Evolutionary conservation across 2,888 invertebrate genomes (phyloP), one percentile per base, ranked within the genome.

Genomic region (Polyommatus iphigenia): DNA sequence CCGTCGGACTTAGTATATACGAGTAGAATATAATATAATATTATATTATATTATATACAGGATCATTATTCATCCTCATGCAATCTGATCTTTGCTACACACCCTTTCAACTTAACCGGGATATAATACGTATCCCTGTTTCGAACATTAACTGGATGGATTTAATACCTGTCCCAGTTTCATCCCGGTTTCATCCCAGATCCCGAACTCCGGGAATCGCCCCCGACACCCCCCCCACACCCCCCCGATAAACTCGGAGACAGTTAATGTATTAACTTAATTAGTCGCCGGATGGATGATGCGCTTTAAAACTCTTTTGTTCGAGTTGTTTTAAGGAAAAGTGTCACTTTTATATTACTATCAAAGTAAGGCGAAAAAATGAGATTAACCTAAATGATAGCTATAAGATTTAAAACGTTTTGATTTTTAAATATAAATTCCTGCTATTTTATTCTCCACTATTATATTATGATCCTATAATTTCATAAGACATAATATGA

Each of bases 201-300:
- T 80, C 79, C 78, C 77, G 79, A 80, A 81, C 78, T 80, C 75
- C 77, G 46, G 79, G 78, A 81, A 80, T 82, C 81, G 82, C 78
- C 76, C 36, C 36, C 36, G 7, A 7, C 7, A 7, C 7, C 78
- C 76, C 78, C 46, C 10, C 10, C 10, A 46, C 46, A 46, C 46
- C 46, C 46, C 46, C 46, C 59, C 78, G 73, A 77, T 76, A 76
- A 77, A 78, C 77, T 79, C 76, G 72, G 72, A 57, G 76, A 54
- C 72, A 72, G 36, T 79, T 46, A 76, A 72, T 41, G 50, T 62
- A 71, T 72, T 72, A 71, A 71, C 67, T 76, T 50, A 75, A 75
- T 75, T 24, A 75, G 20, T 20, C 18, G 20, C 46, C 1, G 54
- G 75, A 54, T 75, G 15, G 50, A 54, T 75, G 46, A 54, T 15